Evolutionary conservation across 2,888 invertebrate species (phyloP).

Genomic region (Volucella inanis): DNA sequence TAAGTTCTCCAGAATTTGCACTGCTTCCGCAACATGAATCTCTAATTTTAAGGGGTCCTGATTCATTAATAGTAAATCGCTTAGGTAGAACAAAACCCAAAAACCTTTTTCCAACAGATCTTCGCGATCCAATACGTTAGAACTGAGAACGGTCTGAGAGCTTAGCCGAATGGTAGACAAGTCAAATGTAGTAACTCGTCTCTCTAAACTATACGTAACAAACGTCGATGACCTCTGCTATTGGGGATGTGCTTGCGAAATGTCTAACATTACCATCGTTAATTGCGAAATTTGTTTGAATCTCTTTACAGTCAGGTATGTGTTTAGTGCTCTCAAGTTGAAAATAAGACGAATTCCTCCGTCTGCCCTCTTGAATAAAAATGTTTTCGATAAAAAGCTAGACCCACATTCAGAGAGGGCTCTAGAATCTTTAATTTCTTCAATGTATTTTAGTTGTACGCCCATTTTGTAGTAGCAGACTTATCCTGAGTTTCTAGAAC

Average conservation of each 20-base stretch:
- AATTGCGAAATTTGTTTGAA: constrained; percentile 19
- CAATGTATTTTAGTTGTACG: not conserved
- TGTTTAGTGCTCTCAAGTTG: constrained; percentile 17
- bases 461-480: constrained; percentile 20
- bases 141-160: no score
- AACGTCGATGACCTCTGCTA: not conserved
- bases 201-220: not conserved
- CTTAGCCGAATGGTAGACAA: no score
- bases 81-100: no score
- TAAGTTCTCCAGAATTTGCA: not conserved
- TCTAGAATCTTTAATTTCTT: constrained; percentile 17
- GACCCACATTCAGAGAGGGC: constrained; percentile 4
- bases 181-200: no score
- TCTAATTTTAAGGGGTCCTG: no score
- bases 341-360: constrained; percentile 13
- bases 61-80: no score
- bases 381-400: constrained; percentile 34
- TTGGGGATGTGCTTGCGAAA: not conserved
- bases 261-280: not conserved
- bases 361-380: constrained; percentile 4
- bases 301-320: constrained; percentile 16
- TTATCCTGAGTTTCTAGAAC: not conserved
- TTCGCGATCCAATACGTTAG: no score
- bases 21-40: no score
- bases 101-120: no score